Conservation (phyloP, 2,797 vertebrate genomes). For the Novumbra hubbsi region DNA sequence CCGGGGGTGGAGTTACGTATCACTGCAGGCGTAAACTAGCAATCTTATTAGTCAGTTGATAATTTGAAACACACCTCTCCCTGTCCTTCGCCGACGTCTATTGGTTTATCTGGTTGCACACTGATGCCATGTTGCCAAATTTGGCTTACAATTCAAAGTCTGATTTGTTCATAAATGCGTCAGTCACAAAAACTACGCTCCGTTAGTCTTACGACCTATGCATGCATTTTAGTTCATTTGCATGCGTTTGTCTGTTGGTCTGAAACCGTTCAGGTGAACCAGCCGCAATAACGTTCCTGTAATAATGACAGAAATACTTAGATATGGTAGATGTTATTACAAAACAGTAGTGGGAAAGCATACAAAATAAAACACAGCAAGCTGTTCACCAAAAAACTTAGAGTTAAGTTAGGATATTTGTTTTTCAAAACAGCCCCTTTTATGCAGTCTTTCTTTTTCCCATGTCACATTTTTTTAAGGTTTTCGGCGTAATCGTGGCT, state of each 20-base stretch:
- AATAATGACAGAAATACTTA: neutral
- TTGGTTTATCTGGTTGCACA: slow-evolving; percentile 51
- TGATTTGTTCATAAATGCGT: slow-evolving; percentile 54
- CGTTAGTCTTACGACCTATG: neutral
- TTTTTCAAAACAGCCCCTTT: too few species aligned
- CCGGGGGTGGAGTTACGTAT: slow-evolving; percentile 64
- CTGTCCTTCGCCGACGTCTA: slow-evolving; percentile 20
- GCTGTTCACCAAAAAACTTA: neutral
- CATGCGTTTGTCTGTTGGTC: neutral
- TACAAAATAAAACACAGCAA: neutral
- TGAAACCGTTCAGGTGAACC: neutral
- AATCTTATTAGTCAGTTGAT: slow-evolving; percentile 54
- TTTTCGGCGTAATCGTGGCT: too few species aligned
- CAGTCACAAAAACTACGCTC: slow-evolving; percentile 42
- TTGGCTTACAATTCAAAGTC: slow-evolving; percentile 33
- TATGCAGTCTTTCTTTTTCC: too few species aligned
- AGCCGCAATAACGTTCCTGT: neutral
- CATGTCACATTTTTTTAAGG: too few species aligned
- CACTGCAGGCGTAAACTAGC: slow-evolving; percentile 70
- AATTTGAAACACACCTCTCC: slow-evolving; percentile 32
- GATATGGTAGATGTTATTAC: neutral
- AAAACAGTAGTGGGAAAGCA: neutral
- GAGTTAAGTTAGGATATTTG: neutral
- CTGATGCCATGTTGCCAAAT: slow-evolving; percentile 38
- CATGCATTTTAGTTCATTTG: neutral